These are phyloP conservation scores for Sympetrum striolatum DNA, from an alignment of 2,888 invertebrate genomes.

Conservation along the genomic window DNA sequence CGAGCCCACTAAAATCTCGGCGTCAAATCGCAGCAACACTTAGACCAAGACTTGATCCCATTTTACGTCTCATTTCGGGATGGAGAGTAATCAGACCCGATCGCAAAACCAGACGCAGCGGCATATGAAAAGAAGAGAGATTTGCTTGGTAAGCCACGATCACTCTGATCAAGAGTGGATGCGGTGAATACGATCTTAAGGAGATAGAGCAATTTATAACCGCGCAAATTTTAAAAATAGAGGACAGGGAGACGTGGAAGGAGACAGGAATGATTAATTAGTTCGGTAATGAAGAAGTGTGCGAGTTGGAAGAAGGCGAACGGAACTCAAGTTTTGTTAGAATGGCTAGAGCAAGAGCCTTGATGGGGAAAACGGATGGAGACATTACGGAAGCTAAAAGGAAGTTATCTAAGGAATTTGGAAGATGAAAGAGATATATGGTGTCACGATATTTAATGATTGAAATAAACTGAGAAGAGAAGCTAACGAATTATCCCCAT, in stretches of 20 bases:
- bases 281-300: constrained; percentile 13
- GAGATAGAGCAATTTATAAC: background rate
- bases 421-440: too few species aligned
- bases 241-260: background rate
- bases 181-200: background rate
- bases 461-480: too few species aligned
- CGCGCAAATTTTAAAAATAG: background rate
- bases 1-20: background rate
- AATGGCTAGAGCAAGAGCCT: background rate
- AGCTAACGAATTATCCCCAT: too few species aligned
- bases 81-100: background rate
- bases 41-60: background rate
- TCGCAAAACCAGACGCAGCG: background rate
- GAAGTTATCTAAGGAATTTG: too few species aligned
- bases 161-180: background rate
- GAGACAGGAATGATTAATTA: constrained; percentile 24
- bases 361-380: background rate
- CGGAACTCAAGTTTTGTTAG: background rate
- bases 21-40: background rate
- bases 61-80: background rate
- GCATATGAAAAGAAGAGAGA: background rate
- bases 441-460: too few species aligned
- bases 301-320: background rate
- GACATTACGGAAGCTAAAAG: background rate
- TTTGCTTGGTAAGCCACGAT: background rate